Base-by-base conservation (phyloP, 1,140 invertebrate species). In the Drosophila takahashii region DNA sequence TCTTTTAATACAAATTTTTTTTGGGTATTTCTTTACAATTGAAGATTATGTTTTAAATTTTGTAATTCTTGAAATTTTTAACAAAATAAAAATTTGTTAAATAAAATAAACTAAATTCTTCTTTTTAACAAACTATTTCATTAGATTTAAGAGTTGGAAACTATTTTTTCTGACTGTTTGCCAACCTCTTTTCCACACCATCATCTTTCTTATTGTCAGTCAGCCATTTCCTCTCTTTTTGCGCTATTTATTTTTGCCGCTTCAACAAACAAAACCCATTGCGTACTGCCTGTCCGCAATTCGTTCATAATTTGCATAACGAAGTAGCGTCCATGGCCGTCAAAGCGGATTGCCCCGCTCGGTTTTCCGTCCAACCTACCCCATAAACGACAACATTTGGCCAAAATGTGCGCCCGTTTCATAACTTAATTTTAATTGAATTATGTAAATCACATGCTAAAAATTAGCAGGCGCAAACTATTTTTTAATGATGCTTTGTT, bases 341-440 rank as follows among this genome's bases (percentile, higher is more conserved):
- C 62, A 70, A 57, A 76, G 76, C 51, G 56, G 58, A 84, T 73
- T 69, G 58, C 57, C 47, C 27, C 39, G 9, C 26, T n/a, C n/a
- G n/a, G n/a, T n/a, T n/a, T n/a, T n/a, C 27, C 5, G 5, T 10
- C 10, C 50, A 27, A 16, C 34, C 34, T 11, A 11, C 8, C 29
- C 34, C 8, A 15, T 27, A n/a, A 32, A 58, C 27, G 29, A 44
- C 44, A 62, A 22, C 56, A 66, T 77, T 70, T 62, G 45, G 67
- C 26, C 13, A 29, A 83, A 87, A 83, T 87, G 66, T 83, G 79
- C 71, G 62, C 67, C 66, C 62, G 76, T 89, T 83, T 87, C 79
- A 83, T 87, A 83, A 87, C 83, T 87, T 79, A 83, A 87, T 87
- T 87, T 87, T 87, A 87, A 87, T 87, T 87, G 84, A 87, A 87